Percentiles rank a stretch among this genome's conserved stretches.
Evolutionary conservation across 2,888 invertebrate genomes (phyloP).

Genomic region (Nematopogon swammerdamellus): DNA sequence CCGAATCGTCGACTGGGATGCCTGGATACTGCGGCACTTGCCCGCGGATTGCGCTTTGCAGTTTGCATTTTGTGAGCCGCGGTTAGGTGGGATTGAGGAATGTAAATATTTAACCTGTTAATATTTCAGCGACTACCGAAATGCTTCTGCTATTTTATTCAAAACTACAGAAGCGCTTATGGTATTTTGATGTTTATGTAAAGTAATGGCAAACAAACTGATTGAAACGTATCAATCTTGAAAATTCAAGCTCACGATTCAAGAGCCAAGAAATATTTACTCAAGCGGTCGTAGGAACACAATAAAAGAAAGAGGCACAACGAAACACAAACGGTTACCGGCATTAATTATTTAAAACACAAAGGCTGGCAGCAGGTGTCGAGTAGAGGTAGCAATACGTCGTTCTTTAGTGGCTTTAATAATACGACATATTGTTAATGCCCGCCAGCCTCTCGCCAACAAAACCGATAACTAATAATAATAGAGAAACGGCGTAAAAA

Average conservation of each 20-base stretch:
- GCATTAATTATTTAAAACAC: slow-evolving; percentile 10
- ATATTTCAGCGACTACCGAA: too few species aligned
- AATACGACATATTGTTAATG: slow-evolving; percentile 49
- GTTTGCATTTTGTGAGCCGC: not conserved
- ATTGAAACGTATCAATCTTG: too few species aligned
- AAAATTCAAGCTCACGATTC: too few species aligned
- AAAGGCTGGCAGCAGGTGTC: slow-evolving; percentile 43
- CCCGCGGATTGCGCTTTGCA: not conserved
- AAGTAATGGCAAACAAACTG: too few species aligned
- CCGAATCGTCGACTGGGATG: not conserved
- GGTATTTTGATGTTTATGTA: too few species aligned
- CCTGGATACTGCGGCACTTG: not conserved
- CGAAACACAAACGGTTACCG: slow-evolving; percentile 1
- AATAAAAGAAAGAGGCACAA: not conserved
- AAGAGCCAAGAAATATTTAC: not conserved
- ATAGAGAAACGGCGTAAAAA: slow-evolving; percentile 19
- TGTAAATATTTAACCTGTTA: too few species aligned
- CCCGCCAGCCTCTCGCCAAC: slow-evolving; percentile 36
- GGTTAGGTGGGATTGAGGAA: too few species aligned
- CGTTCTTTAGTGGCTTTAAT: slow-evolving; percentile 51
- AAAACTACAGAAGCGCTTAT: too few species aligned
- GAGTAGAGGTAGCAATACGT: slow-evolving; percentile 38
- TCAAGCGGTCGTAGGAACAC: not conserved
- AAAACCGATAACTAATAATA: slow-evolving; percentile 51
- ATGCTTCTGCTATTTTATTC: too few species aligned